Base-by-base conservation (phyloP, 2,888 invertebrate genomes). In the Eilema griseolum region DNA sequence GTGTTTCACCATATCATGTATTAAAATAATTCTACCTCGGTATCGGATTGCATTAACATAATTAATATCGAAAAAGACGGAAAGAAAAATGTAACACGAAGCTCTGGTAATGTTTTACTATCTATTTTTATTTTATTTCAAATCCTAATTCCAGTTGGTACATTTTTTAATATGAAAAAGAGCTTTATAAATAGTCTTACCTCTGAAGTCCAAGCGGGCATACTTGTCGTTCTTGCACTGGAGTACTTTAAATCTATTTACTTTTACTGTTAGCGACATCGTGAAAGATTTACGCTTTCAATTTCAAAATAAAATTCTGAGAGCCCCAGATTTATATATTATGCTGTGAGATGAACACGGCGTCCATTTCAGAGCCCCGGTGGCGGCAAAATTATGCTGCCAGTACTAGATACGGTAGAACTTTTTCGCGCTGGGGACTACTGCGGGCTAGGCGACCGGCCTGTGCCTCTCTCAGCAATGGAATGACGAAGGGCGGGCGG, bases 181-280 rank as follows among this genome's bases (percentile, higher is more conserved):
- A 52, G 52, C 20, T 16, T 52, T 52, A 67, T 62, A 68, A 23
- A 28, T 23, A 33, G 20, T 57, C 97, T 96, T 95, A 98, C 98
- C 98, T 95, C 98, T 94, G 88, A 98, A 98, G 79, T 97, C 97
- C 77, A 97, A 93, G 79, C 96, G 96, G 66, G 96, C 97, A 76
- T 96, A 95, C 86, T 97, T 96, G 80, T 97, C 97, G 16, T 96
- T 96, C 87, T 96, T 97, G 85, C 96, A 96, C 90, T 97, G 97
- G 24, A 97, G 93, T 67, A 97, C 95, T 91, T 97, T 97, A 86
- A 97, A 96, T 79, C 97, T 96, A 86, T 96, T 96, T 61, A 97
- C 88, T 85, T 96, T 96, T 24, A 97, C 96, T 16, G 96, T 93
- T 60, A 98, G 95, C 84, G 97, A 96, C 97, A 97, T 97, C 76